These are phyloP conservation scores for Ibycter americanus DNA, from an alignment of 2,797 vertebrate species.

Conservation along the genomic window DNA sequence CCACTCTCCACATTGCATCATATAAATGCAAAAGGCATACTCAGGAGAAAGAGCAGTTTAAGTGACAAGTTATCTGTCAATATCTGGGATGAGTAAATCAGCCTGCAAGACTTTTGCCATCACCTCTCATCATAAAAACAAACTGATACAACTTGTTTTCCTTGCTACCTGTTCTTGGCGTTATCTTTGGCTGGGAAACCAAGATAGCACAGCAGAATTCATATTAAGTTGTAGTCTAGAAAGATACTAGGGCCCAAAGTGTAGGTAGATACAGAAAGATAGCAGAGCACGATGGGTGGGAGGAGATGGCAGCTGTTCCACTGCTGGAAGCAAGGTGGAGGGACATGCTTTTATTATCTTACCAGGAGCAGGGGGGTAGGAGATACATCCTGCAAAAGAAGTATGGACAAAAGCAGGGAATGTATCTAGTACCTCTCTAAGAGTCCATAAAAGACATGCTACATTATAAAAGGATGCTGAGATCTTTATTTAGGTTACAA, in stretches of 20 bases:
- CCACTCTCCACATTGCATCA: neutral
- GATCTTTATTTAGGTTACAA: neutral
- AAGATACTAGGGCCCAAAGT: neutral
- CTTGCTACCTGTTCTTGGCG: neutral
- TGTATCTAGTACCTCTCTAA: neutral
- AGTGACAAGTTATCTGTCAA: neutral
- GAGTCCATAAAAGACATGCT: neutral
- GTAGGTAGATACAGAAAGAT: neutral
- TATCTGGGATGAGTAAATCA: neutral
- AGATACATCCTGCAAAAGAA: neutral
- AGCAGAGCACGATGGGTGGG: neutral
- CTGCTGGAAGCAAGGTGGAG: neutral
- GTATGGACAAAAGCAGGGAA: neutral
- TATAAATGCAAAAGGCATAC: neutral
- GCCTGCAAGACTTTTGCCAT: neutral
- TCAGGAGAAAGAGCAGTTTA: neutral
- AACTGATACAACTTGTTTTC: neutral
- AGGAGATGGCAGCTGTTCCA: neutral
- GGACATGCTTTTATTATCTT: neutral
- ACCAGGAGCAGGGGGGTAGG: fast-evolving
- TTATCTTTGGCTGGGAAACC: neutral
- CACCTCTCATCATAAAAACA: neutral
- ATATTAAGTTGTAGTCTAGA: neutral
- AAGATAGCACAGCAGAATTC: neutral
- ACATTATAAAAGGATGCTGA: neutral